Evolutionary conservation across 2,797 vertebrate genomes (phyloP), one percentile per base, ranked within the genome.

Genomic region (Tapirus indicus): DNA sequence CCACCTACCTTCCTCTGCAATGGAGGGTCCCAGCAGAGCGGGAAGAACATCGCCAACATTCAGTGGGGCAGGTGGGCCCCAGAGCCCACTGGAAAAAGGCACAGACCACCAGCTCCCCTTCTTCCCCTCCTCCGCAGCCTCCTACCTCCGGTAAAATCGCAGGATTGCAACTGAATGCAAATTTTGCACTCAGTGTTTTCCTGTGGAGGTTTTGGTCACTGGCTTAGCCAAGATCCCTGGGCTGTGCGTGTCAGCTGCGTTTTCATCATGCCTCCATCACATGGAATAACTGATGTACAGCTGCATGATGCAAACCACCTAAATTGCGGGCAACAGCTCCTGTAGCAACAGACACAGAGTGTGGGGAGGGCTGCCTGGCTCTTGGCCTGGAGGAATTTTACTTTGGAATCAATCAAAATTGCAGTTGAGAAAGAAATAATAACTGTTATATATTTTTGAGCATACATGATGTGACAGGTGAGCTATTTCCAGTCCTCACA

Each of bases 231-330:
- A 49, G 86, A n/a, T 96, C 95, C 89, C 93, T 54, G 85, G 86
- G 95, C 95, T 94, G 64, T 11, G 23, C 0, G 0, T 72, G 83
- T 95, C 75, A 75, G 85, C 2, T 62, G 92, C 60, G 14, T 98
- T 98, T 97, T 97, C 97, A 97, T 98, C 98, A 97, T 97, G 94
- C 72, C 87, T 96, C 71, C 4, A 2, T 54, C 6, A 56, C 62
- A 62, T 0, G 32, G 93, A 79, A 47, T 25, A 68, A 75, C 84
- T 2, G 32, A 88, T 88, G 72, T 52, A 49, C 18, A 12, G 35
- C 88, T 82, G 95, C 92, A 97, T 97, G 97, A 98, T 97, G 97
- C 97, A 98, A 98, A 97, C 80, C 10, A 2, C 25, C 96, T 90
- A 71, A 58, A 83, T 32, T 35, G 27, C 5, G 54, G 87, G 98